phyloP scores from a whole-genome alignment of 2,888 invertebrate species.

The Bombylius major region DNA sequence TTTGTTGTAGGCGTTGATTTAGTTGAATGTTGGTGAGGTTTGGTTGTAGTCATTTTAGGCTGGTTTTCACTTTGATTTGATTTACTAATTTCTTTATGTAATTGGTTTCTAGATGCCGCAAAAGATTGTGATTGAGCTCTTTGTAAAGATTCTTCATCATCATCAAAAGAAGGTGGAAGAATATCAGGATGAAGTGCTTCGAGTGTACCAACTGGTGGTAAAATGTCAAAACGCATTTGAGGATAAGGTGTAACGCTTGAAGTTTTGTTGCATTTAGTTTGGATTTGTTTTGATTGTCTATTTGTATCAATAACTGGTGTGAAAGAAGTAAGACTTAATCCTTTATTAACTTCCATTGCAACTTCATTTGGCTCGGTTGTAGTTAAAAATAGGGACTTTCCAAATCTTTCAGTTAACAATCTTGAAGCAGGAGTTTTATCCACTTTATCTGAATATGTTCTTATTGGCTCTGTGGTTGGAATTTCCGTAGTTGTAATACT shows the following conservation, averaged over 20 bases:
- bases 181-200: conserved; percentile 28
- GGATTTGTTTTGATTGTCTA: conserved; percentile 2
- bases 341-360: conserved; percentile 40
- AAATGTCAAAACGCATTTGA: conserved; percentile 14
- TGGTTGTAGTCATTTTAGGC: conserved; percentile 6
- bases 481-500: conserved; percentile 23
- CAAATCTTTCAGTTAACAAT: not conserved
- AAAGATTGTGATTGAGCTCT: conserved; percentile 59
- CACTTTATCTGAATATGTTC: not conserved
- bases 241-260: conserved; percentile 19
- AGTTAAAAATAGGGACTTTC: conserved; percentile 12
- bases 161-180: conserved; percentile 38
- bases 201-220: conserved; percentile 16
- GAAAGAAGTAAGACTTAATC: conserved; percentile 24
- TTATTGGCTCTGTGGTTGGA: conserved; percentile 23
- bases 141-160: conserved; percentile 53
- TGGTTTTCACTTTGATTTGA: conserved; percentile 1
- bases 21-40: conserved; percentile 13
- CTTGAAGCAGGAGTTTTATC: not conserved
- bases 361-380: conserved; percentile 33
- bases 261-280: not conserved
- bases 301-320: conserved; percentile 21
- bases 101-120: conserved; percentile 37
- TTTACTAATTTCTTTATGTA: conserved; percentile 6
- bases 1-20: conserved; percentile 11